These are phyloP conservation scores for Nycticorax nycticorax DNA, from an alignment of 2,113 vertebrate genomes.

Conservation along the genomic window DNA sequence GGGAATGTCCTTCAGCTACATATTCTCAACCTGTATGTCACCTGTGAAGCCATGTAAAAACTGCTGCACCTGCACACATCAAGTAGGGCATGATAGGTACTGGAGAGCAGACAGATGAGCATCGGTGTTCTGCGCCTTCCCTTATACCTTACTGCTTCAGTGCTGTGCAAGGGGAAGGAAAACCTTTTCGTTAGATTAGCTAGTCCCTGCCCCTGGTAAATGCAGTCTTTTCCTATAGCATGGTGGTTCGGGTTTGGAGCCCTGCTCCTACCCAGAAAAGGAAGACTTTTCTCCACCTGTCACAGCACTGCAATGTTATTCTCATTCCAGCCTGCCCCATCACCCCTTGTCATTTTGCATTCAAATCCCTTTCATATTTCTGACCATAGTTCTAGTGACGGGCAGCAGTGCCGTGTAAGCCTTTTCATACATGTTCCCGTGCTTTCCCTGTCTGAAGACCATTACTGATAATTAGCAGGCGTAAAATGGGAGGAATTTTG, in stretches of 20 bases:
- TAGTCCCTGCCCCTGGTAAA: not conserved
- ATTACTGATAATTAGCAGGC: not conserved
- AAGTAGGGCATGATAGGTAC: not conserved
- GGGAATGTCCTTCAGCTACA: not conserved
- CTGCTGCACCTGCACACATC: not conserved
- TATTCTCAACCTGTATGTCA: not conserved
- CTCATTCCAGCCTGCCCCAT: not conserved
- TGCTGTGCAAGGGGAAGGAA: not conserved
- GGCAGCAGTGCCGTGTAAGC: not conserved
- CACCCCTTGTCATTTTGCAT: not conserved
- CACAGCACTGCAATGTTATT: not conserved
- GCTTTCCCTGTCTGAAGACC: not conserved
- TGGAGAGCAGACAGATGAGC: not conserved
- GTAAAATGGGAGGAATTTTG: slow-evolving; percentile 1
- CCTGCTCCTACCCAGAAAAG: not conserved
- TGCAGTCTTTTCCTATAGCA: not conserved
- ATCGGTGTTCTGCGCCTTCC: not conserved
- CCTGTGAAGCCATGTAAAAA: not conserved
- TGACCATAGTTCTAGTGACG: rapidly evolving
- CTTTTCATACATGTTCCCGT: not conserved
- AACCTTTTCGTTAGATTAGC: not conserved
- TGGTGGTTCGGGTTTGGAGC: not conserved
- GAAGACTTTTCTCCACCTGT: not conserved
- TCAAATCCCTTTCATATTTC: not conserved
- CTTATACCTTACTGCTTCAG: not conserved